Conservation (phyloP, 30 jellyfish, hydroid and myxozoan genomes). For the Turritopsis dohrnii region DNA sequence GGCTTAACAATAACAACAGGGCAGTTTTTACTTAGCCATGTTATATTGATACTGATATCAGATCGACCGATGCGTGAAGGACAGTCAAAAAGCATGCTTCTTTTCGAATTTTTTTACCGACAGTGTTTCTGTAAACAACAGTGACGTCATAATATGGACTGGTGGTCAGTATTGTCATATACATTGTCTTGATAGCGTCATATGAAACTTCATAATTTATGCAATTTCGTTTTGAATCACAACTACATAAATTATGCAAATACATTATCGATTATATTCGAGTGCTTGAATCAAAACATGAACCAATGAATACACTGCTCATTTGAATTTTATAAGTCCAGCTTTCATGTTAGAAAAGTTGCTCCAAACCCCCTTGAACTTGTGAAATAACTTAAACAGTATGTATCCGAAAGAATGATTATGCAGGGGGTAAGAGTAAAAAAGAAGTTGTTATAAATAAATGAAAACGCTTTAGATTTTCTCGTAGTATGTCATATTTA, state of each 20-base stretch:
- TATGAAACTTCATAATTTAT: background rate
- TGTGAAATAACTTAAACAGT: too few relatives aligned
- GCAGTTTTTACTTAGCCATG: too few relatives aligned
- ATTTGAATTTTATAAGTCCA: background rate
- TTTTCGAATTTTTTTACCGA: too few relatives aligned
- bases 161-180: too few relatives aligned
- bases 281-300: background rate
- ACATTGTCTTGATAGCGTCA: background rate
- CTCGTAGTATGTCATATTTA: background rate
- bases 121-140: background rate
- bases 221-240: background rate
- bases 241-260: background rate
- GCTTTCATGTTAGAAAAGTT: background rate
- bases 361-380: background rate
- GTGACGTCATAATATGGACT: background rate
- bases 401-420: background rate
- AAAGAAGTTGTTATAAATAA: too few relatives aligned
- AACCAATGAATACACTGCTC: background rate
- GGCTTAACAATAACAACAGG: too few relatives aligned
- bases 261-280: background rate
- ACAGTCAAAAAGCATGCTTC: too few relatives aligned
- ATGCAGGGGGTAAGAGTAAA: background rate
- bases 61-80: too few relatives aligned
- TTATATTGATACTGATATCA: too few relatives aligned
- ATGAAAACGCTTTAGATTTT: background rate